Conservation (phyloP, 2,113 vertebrate species). For the Rhizomys pruinosus region DNA sequence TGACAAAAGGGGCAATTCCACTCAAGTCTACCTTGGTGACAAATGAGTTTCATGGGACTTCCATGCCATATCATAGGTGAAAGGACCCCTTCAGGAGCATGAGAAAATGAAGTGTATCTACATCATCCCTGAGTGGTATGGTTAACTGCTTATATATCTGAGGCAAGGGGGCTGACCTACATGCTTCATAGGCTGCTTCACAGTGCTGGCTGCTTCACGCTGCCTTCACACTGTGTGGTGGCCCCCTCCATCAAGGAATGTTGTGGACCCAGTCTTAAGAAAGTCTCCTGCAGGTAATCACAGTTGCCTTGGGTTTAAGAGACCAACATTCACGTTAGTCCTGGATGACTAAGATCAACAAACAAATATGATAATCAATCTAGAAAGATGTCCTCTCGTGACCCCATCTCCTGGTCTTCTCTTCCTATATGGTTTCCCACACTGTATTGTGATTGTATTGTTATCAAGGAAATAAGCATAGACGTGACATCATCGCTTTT, state of each 20-base stretch:
- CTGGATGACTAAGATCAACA: neutral
- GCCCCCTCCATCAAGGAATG: neutral
- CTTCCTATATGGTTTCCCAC: neutral
- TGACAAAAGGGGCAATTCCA: neutral
- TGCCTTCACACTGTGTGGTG: neutral
- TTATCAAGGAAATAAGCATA: neutral
- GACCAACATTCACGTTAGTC: neutral
- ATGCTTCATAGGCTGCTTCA: neutral
- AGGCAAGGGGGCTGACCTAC: no score
- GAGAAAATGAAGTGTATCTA: no score
- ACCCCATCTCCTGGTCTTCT: neutral
- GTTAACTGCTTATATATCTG: neutral
- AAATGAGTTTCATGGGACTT: neutral
- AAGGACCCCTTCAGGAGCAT: neutral
- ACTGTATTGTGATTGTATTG: constrained; percentile 1
- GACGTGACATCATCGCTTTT: neutral
- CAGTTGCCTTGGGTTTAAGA: neutral
- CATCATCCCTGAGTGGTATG: no score
- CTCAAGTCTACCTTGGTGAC: neutral
- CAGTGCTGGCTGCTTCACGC: neutral
- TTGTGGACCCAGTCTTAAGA: neutral
- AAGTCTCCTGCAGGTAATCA: neutral
- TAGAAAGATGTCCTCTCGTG: neutral
- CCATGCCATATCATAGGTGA: neutral
- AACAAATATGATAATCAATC: neutral